Evolutionary conservation across 2,797 vertebrate genomes (phyloP), one percentile per base, ranked within the genome.

Genomic region (Iguana delicatissima): DNA sequence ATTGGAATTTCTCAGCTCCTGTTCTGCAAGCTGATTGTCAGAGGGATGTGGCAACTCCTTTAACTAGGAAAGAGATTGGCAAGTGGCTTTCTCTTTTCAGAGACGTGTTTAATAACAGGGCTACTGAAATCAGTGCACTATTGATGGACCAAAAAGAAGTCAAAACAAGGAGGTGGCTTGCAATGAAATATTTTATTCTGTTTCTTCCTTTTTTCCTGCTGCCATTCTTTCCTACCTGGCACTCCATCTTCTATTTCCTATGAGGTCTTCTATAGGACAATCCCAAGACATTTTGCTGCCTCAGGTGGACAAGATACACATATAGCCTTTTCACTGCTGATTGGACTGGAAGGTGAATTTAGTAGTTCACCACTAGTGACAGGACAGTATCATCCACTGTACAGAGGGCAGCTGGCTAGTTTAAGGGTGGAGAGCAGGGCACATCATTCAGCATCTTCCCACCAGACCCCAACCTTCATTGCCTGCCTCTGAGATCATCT

Each of bases 1-100:
- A 72, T 18, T 94, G 92, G 93, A 91, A 92, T 96, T 94, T 96
- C 92, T 82, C 87, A 93, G 92, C 83, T 94, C 81, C 46, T 0
- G 32, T 13, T 57, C 74, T 88, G 90, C 90, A 95, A 94, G 96
- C 80, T 50, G 89, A 87, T 67, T 73, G 92, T 93, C 87, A 88
- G 10, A 46, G 1, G 91, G 77, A 81, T 3, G 4, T 92, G 84
- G 80, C 73, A 85, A 72, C 84, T 42, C 29, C 85, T 92, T 84
- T 1, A 2, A 90, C 42, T 29, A 88, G 85, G 79, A 92, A 87
- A 91, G 89, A 86, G 91, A 67, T 89, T 93, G 89, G 91, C 79
- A 94, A 92, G 18, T 93, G 83, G 52, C 86, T 91, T 94, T 95
- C 88, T 93, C 38, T 64, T 92, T 93, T 76, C 91, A 26, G 22